Conservation (phyloP, 2,113 vertebrate genomes). For the Pelecanus crispus region DNA sequence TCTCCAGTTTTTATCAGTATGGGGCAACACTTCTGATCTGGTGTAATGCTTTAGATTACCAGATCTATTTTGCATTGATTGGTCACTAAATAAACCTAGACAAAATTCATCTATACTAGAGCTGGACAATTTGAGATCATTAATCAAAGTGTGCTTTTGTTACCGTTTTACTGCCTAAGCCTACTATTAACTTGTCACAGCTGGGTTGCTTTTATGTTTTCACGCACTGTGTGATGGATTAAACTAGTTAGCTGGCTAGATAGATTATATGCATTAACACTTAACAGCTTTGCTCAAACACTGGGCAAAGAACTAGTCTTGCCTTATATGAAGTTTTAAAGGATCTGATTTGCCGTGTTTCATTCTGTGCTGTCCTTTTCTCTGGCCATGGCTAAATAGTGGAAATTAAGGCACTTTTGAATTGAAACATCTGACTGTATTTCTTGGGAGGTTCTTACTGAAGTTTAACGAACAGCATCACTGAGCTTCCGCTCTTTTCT, state of each 20-base stretch:
- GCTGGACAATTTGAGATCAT: slow-evolving; percentile 55
- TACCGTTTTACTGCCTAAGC: slow-evolving; percentile 63
- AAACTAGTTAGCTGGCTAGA: slow-evolving; percentile 75
- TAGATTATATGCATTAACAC: slow-evolving; percentile 72
- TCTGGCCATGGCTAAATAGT: slow-evolving; percentile 23
- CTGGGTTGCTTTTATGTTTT: slow-evolving; percentile 66
- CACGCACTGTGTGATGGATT: slow-evolving; percentile 69
- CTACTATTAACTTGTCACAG: slow-evolving; percentile 73
- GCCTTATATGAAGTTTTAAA: slow-evolving; percentile 51
- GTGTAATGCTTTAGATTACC: slow-evolving; percentile 58
- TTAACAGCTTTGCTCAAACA: slow-evolving; percentile 60
- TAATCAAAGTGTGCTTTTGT: slow-evolving; percentile 67
- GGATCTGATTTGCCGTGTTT: neutral
- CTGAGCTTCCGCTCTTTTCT: neutral
- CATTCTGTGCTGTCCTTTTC: slow-evolving; percentile 31
- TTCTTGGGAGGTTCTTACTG: slow-evolving; percentile 1
- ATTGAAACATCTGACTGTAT: slow-evolving; percentile 28
- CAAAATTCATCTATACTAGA: slow-evolving; percentile 46
- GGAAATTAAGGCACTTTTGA: slow-evolving; percentile 41
- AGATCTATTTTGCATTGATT: slow-evolving; percentile 68
- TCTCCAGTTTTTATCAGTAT: neutral
- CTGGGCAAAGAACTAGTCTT: slow-evolving; percentile 42
- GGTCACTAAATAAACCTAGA: slow-evolving; percentile 64
- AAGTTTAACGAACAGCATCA: neutral
- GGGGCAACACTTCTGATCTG: neutral